phyloP scores from a whole-genome alignment of 2,888 invertebrate genomes.

The Acanthosoma haemorrhoidale region DNA sequence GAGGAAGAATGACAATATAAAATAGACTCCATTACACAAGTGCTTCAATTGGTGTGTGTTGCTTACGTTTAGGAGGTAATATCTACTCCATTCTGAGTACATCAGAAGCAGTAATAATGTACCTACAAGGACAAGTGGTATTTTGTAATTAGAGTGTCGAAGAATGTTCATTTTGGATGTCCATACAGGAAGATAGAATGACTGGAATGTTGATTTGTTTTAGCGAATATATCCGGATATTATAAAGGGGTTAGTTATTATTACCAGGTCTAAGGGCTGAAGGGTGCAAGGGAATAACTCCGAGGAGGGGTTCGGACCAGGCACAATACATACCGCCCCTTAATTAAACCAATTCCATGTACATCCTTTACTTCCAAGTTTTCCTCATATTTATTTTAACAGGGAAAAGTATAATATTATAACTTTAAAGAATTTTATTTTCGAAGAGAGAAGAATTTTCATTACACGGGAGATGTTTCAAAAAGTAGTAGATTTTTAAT shows the following conservation, averaged over 20 bases:
- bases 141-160: not conserved
- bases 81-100: no score
- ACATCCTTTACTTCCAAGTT: not conserved
- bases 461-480: no score
- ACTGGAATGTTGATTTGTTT: constrained; percentile 19
- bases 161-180: constrained; percentile 22
- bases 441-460: no score
- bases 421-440: no score
- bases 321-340: not conserved
- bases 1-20: no score
- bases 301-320: no score
- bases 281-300: constrained; percentile 3
- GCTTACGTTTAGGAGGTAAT: no score
- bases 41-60: no score
- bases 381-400: not conserved
- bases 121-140: not conserved
- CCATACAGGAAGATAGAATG: constrained; percentile 3
- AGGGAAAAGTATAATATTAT: not conserved
- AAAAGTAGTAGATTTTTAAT: no score
- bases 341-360: not conserved
- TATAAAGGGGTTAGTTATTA: constrained; percentile 1
- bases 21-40: no score
- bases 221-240: constrained; percentile 10
- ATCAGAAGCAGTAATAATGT: no score
- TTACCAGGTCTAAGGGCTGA: not conserved